These are phyloP conservation scores for Protomyctophum bolini DNA, from an alignment of 2,113 vertebrate species.

Conservation along the genomic window DNA sequence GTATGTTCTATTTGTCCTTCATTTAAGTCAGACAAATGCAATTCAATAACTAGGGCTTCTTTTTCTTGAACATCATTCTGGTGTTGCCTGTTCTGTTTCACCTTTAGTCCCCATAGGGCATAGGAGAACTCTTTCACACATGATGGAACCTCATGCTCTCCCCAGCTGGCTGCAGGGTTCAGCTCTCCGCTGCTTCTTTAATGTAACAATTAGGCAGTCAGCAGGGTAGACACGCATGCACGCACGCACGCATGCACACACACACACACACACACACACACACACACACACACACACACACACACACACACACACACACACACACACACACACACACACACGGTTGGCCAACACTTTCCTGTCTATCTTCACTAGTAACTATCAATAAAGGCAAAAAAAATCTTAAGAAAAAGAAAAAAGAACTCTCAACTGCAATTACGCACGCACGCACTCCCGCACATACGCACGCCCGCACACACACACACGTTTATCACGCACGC, in stretches of 20 bases:
- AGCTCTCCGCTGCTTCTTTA: constrained; percentile 41
- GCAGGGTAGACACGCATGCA: not conserved
- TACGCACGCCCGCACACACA: too few relatives aligned
- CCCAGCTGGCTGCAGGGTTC: constrained; percentile 48
- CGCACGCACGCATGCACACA: not conserved
- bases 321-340: not conserved
- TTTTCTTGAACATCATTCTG: constrained; percentile 42
- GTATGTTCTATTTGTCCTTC: constrained; percentile 57
- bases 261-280: not conserved
- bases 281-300: constrained; percentile 8
- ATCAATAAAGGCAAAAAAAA: too few relatives aligned
- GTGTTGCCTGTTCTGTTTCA: not conserved
- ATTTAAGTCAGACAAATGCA: constrained; percentile 53
- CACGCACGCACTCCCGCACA: too few relatives aligned
- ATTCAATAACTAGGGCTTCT: constrained; percentile 60
- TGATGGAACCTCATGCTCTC: constrained; percentile 33
- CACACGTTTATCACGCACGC: too few relatives aligned
- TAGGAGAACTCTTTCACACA: too few relatives aligned
- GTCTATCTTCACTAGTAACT: too few relatives aligned
- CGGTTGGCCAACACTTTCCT: not conserved
- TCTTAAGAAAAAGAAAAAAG: too few relatives aligned
- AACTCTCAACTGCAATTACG: too few relatives aligned
- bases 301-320: constrained; percentile 12
- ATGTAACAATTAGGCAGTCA: constrained; percentile 7
- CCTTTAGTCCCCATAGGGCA: too few relatives aligned